phyloP scores from a whole-genome alignment of 2,113 vertebrate genomes.

The Cynopterus brachyotis region DNA sequence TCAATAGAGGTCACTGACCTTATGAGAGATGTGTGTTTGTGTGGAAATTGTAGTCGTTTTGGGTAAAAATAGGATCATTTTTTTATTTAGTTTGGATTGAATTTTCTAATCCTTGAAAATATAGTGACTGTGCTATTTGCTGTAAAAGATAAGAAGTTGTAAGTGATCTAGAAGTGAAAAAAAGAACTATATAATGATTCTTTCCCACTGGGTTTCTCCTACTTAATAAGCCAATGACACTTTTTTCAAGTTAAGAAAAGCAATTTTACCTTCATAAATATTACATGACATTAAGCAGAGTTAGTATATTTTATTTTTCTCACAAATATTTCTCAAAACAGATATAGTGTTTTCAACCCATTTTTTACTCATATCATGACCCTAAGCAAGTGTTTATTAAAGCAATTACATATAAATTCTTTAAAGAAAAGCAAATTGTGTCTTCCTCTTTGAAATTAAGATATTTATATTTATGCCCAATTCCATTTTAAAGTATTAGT shows the following conservation, averaged over 20 bases:
- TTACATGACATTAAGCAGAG: background rate
- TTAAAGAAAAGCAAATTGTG: background rate
- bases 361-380: background rate
- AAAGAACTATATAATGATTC: background rate
- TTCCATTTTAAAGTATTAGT: background rate
- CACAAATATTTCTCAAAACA: background rate
- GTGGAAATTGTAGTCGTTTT: background rate
- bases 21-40: background rate
- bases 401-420: background rate
- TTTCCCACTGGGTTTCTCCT: background rate
- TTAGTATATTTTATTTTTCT: background rate
- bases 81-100: background rate
- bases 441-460: background rate
- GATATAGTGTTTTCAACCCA: background rate
- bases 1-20: background rate
- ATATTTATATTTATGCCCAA: background rate
- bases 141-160: background rate
- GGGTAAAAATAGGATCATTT: background rate
- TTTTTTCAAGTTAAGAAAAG: background rate
- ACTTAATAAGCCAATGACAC: background rate
- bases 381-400: background rate
- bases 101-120: background rate
- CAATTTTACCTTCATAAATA: background rate
- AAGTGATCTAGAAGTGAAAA: background rate
- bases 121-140: background rate